These are phyloP conservation scores for Carcina quercana DNA, from an alignment of 2,888 invertebrate genomes.

Conservation along the genomic window DNA sequence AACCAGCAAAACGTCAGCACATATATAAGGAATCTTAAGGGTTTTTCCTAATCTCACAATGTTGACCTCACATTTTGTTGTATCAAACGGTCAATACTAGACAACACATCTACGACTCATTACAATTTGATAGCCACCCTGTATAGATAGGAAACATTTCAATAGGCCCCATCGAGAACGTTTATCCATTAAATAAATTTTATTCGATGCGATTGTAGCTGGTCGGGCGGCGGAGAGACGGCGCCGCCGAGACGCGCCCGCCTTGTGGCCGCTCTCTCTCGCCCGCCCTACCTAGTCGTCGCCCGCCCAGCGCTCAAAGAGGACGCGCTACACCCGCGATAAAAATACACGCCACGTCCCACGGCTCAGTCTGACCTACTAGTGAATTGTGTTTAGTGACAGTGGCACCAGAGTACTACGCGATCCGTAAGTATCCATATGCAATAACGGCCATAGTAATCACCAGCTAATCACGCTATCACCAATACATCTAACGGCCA, in stretches of 20 bases:
- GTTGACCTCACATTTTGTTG: too few relatives aligned
- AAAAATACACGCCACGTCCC: conserved; percentile 53
- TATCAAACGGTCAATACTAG: too few relatives aligned
- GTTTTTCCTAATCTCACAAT: too few relatives aligned
- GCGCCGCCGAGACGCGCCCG: conserved; percentile 13
- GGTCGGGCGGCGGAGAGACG: conserved; percentile 26
- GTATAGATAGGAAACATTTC: conserved; percentile 55
- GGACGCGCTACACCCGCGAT: conserved; percentile 38
- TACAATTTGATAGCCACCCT: conserved; percentile 16
- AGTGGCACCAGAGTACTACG: background rate
- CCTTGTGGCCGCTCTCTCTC: too few relatives aligned
- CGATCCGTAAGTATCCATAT: background rate
- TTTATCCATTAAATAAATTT: conserved; percentile 71
- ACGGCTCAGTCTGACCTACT: conserved; percentile 46
- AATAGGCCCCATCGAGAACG: conserved; percentile 53
- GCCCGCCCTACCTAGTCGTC: conserved; percentile 64
- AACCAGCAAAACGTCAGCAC: too few relatives aligned
- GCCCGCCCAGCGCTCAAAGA: conserved; percentile 44
- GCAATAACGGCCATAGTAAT: background rate
- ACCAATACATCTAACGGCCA: background rate
- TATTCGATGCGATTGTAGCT: conserved; percentile 49
- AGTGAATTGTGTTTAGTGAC: conserved; percentile 54
- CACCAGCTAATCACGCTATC: background rate
- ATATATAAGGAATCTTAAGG: too few relatives aligned
- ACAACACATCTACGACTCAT: too few relatives aligned